Evolutionary conservation across 2,797 vertebrate species (phyloP).

Genomic region (Carapus acus): DNA sequence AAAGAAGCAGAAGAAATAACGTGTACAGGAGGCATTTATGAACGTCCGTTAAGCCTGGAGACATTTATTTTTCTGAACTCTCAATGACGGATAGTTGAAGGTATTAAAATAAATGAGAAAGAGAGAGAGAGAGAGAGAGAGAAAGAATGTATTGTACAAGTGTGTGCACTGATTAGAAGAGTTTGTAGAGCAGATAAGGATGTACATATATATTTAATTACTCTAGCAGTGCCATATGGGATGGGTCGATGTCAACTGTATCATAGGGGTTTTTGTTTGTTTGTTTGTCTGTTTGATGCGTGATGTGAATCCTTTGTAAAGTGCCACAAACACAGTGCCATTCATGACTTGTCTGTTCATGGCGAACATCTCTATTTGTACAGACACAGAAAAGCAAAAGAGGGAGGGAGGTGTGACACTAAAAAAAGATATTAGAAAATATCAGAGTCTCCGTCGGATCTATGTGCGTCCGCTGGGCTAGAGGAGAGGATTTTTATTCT

Average conservation of each 20-base stretch:
- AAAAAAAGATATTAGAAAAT: slow-evolving; percentile 6
- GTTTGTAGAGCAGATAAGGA: slow-evolving; percentile 35
- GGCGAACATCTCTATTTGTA: slow-evolving; percentile 15
- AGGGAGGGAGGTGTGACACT: slow-evolving; percentile 14
- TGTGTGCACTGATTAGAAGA: slow-evolving; percentile 17
- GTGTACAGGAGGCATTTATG: slow-evolving; percentile 23
- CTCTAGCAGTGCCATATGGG: slow-evolving; percentile 46
- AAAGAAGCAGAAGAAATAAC: slow-evolving; percentile 23
- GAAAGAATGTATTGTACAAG: slow-evolving; percentile 46
- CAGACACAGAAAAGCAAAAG: slow-evolving; percentile 9
- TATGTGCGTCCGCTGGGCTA: slow-evolving; percentile 11
- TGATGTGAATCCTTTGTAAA: slow-evolving; percentile 25
- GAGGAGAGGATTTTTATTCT: slow-evolving; percentile 3
- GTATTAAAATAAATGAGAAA: no score
- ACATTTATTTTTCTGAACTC: slow-evolving; percentile 41
- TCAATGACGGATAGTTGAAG: slow-evolving; percentile 16
- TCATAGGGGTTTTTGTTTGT: slow-evolving; percentile 27
- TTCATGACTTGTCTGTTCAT: slow-evolving; percentile 21
- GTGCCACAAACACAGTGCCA: slow-evolving; percentile 52
- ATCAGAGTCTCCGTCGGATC: not conserved
- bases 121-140: no score
- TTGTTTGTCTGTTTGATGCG: slow-evolving; percentile 29
- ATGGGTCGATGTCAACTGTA: slow-evolving; percentile 34
- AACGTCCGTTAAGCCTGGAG: slow-evolving; percentile 16
- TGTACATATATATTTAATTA: slow-evolving; percentile 57